phyloP scores from a whole-genome alignment of 1,140 invertebrate species.

The Lordiphosa collinella region DNA sequence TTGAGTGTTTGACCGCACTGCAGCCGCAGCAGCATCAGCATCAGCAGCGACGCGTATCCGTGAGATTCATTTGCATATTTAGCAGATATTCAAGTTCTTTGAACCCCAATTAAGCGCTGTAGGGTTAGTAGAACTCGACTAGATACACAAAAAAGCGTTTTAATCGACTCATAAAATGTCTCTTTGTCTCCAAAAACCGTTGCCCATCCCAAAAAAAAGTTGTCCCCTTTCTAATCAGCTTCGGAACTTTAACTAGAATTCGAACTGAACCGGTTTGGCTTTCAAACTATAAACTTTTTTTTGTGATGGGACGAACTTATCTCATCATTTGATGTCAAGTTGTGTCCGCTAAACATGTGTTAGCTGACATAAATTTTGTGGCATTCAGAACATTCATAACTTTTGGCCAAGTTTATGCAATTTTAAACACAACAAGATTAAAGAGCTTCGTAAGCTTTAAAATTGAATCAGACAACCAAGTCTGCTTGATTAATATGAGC shows the following conservation, averaged over 20 bases:
- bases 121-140: not conserved
- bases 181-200: constrained; percentile 7
- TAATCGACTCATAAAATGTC: no score
- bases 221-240: constrained; percentile 22
- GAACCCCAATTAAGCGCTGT: constrained; percentile 43
- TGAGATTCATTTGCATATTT: constrained; percentile 69
- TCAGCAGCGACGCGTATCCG: constrained; percentile 60
- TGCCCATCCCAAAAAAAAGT: constrained; percentile 15
- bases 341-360: constrained; percentile 36
- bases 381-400: constrained; percentile 26
- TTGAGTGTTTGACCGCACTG: constrained; percentile 42
- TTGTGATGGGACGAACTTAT: constrained; percentile 3
- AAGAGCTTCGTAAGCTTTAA: not conserved
- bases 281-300: constrained; percentile 12
- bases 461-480: constrained; percentile 5
- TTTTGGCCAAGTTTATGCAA: constrained; percentile 12
- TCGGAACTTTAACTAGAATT: constrained; percentile 10
- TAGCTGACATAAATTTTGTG: constrained; percentile 32
- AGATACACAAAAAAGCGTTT: not conserved
- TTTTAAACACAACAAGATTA: no score
- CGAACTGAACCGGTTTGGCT: constrained; percentile 39
- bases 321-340: constrained; percentile 33
- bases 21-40: constrained; percentile 22
- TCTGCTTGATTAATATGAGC: constrained; percentile 52
- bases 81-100: constrained; percentile 51